A percentile compares a stretch with the other conserved stretches of the same genome.
Evolutionary conservation across 2,888 invertebrate genomes (phyloP).

Genomic region (Eledone cirrhosa): DNA sequence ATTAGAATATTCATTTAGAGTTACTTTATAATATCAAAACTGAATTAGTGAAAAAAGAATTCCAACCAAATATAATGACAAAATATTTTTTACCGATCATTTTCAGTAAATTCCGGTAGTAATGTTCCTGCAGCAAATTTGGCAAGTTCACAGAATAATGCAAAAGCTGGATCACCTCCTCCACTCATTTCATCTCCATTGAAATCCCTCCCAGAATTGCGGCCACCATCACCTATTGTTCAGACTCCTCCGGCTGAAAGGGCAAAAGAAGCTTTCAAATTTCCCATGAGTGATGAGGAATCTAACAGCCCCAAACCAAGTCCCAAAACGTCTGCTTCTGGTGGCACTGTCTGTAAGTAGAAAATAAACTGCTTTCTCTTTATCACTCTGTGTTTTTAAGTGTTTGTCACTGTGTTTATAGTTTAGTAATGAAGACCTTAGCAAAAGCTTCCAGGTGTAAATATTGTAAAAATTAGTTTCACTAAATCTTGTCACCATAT

Average conservation of each 20-base stretch:
- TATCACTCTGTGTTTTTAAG: neutral
- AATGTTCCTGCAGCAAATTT: conserved; percentile 28
- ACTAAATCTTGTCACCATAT: too few species aligned
- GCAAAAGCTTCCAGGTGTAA: too few species aligned
- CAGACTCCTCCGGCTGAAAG: conserved; percentile 30
- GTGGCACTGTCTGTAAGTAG: conserved; percentile 61
- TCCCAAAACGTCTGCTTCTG: conserved; percentile 57
- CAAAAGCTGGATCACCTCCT: conserved; percentile 30
- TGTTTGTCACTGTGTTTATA: conserved; percentile 4
- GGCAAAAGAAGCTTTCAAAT: conserved; percentile 36
- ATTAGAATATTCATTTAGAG: too few species aligned
- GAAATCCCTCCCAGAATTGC: conserved; percentile 32
- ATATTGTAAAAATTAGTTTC: too few species aligned
- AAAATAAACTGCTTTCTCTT: too few species aligned
- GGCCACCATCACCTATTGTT: conserved; percentile 35
- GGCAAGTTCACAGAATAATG: conserved; percentile 24
- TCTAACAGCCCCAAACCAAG: conserved; percentile 58
- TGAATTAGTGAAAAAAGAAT: too few species aligned
- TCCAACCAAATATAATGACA: too few species aligned
- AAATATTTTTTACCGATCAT: neutral
- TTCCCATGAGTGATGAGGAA: conserved; percentile 56
- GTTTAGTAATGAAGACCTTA: neutral
- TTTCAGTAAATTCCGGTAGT: conserved; percentile 21
- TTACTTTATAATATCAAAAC: too few species aligned
- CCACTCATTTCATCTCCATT: conserved; percentile 31